Percentiles rank a stretch among this genome's conserved stretches.
Evolutionary conservation across 2,888 invertebrate species (phyloP).

Genomic region (Cistogaster globosa): DNA sequence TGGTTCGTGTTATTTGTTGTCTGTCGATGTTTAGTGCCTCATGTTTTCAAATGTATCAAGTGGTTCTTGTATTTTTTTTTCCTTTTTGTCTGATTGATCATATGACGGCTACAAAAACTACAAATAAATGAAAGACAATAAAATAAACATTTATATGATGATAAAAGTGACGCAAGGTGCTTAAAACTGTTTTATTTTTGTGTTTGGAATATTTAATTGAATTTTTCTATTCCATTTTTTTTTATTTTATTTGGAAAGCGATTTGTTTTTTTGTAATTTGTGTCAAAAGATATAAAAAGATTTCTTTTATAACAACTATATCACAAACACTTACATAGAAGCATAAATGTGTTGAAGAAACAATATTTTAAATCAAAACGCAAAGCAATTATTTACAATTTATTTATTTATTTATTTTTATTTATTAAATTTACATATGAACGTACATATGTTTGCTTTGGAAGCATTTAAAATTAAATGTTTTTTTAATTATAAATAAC

Average conservation of each 20-base stretch:
- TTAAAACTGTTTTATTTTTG: constrained; percentile 67
- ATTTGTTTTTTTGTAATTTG: constrained; percentile 19
- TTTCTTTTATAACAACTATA: constrained; percentile 32
- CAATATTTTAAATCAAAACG: not conserved
- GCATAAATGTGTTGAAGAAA: constrained; percentile 15
- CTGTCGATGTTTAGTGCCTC: constrained; percentile 32
- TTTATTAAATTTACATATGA: constrained; percentile 9
- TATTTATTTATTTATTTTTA: constrained; percentile 21
- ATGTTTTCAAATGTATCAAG: constrained; percentile 45
- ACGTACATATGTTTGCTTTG: not conserved
- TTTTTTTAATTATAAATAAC: constrained; percentile 11
- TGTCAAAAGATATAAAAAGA: constrained; percentile 23
- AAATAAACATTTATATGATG: constrained; percentile 16
- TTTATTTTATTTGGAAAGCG: constrained; percentile 8
- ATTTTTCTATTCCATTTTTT: constrained; percentile 11
- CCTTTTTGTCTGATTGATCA: constrained; percentile 29
- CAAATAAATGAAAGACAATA: constrained; percentile 1
- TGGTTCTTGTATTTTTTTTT: constrained; percentile 25
- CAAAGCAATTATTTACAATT: constrained; percentile 26
- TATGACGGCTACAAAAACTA: constrained; percentile 36
- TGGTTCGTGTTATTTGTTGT: constrained; percentile 2
- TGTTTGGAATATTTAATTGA: constrained; percentile 67
- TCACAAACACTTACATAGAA: constrained; percentile 21
- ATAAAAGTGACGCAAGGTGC: constrained; percentile 69
- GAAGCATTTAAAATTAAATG: constrained; percentile 10